Evolutionary conservation across 2,113 vertebrate species (phyloP).

Genomic region (Sinocyclocheilus rhinocerous): DNA sequence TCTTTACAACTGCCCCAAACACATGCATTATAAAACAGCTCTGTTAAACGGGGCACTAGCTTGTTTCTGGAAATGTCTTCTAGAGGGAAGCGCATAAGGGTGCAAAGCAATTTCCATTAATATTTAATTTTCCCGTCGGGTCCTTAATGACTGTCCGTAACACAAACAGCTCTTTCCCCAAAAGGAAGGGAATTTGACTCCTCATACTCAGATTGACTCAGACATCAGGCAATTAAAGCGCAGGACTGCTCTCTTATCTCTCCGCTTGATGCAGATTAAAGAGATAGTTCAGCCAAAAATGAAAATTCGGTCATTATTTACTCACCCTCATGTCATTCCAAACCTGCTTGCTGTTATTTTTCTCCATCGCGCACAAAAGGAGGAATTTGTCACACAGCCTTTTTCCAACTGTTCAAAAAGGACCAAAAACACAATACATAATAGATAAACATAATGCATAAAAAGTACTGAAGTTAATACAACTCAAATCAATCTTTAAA

Average conservation of each 20-base stretch:
- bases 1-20: constrained; percentile 10
- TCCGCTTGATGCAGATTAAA: constrained; percentile 28
- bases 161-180: constrained; percentile 22
- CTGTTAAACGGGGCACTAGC: constrained; percentile 48
- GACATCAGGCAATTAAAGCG: constrained; percentile 33
- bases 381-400: background rate
- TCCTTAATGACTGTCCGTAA: constrained; percentile 62
- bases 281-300: background rate
- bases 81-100: constrained; percentile 53
- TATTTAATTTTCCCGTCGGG: constrained; percentile 68
- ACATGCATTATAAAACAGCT: constrained; percentile 59
- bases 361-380: background rate
- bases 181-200: constrained; percentile 29
- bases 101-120: constrained; percentile 65
- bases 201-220: constrained; percentile 17
- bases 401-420: background rate
- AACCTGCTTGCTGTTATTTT: background rate
- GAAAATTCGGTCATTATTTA: background rate
- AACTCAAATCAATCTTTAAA: too few species aligned
- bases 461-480: too few species aligned
- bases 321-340: background rate
- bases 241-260: constrained; percentile 6
- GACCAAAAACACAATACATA: background rate
- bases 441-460: too few species aligned
- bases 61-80: constrained; percentile 60